Percentiles rank a stretch among this genome's conserved stretches.
These are phyloP conservation scores for Rhinopomastus cyanomelas DNA, from an alignment of 2,113 vertebrate genomes.

Conservation along the genomic window DNA sequence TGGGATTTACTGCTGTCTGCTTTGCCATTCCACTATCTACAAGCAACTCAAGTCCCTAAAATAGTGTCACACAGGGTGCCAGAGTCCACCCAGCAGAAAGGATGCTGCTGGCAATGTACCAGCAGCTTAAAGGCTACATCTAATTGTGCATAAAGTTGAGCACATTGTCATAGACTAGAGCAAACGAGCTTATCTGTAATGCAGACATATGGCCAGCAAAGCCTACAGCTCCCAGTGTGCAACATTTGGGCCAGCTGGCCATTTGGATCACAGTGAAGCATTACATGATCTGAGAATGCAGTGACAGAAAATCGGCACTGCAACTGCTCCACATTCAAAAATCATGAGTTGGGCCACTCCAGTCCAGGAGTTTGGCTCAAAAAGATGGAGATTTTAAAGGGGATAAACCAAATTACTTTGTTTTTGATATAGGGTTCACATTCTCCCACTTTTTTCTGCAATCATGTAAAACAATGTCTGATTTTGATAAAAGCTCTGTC, in stretches of 20 bases:
- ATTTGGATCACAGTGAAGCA: slow-evolving; percentile 35
- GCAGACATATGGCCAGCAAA: slow-evolving; percentile 61
- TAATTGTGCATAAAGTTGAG: slow-evolving; percentile 61
- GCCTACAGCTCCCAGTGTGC: slow-evolving; percentile 61
- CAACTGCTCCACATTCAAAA: neutral
- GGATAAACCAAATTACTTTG: neutral
- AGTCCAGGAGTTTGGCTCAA: neutral
- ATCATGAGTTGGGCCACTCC: neutral
- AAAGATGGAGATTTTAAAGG: neutral
- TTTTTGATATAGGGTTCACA: neutral
- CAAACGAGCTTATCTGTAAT: slow-evolving; percentile 66
- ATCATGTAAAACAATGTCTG: neutral
- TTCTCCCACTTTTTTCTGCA: neutral
- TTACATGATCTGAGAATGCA: neutral
- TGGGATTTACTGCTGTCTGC: slow-evolving; percentile 11
- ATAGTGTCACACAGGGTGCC: neutral
- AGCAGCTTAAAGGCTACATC: slow-evolving; percentile 48
- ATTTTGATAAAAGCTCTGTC: neutral
- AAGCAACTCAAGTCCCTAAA: neutral
- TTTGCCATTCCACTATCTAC: slow-evolving; percentile 3
- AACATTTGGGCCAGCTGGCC: slow-evolving; percentile 32
- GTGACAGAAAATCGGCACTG: slow-evolving; percentile 12
- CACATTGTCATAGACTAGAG: slow-evolving; percentile 55
- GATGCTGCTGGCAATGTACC: neutral
- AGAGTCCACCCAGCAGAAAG: neutral